Evolutionary conservation across 2,797 vertebrate genomes (phyloP), one percentile per base, ranked within the genome.

Genomic region (Pelobates cultripes): DNA sequence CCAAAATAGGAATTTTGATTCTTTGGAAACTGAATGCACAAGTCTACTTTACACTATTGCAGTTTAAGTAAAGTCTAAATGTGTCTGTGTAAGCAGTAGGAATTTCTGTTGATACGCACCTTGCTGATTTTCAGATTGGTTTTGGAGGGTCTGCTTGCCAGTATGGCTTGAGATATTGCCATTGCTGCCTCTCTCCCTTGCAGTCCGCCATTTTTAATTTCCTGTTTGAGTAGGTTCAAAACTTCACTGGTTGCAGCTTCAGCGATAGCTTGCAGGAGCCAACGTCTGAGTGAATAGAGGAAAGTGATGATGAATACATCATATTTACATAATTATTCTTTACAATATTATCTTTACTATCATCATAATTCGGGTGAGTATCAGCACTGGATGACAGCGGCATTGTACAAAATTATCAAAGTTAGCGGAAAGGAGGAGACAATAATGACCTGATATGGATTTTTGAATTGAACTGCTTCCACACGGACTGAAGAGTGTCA

Each of bases 241-340:
- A 92, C 78, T 70, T 93, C 92, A 28, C 85, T 13, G 12, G 95
- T 95, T 2, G 86, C 91, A 15, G 92, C 70, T 0, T 92, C 92
- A 78, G 90, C 89, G 78, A 94, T 61, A 40, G 87, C 86, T 83
- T 94, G 92, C 88, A 96, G 88, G 74, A 97, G 90, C 95, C 95
- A 95, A 0, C 88, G 85, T 87, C 96, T 97, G 83, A 28, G 85
- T 8, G 28, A 10, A 73, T 4, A 4, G 41, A 53, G 44, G 12
- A 28, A 28, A 10, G 47, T 51, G 47, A 51, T 51, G 1, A 51
- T 51, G 47, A 6, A 10, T 10, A 6, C 47, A 51, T 28, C 28
- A 28, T 51, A 5, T 51, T 51, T 5, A 10, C 47, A 51, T 51
- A 5, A 51, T 10, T 51, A 10, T 10, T 51, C 47, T 6, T 6